Conservation (phyloP, 2,797 vertebrate species). For the Tokudaia tokunoshimensis region DNA sequence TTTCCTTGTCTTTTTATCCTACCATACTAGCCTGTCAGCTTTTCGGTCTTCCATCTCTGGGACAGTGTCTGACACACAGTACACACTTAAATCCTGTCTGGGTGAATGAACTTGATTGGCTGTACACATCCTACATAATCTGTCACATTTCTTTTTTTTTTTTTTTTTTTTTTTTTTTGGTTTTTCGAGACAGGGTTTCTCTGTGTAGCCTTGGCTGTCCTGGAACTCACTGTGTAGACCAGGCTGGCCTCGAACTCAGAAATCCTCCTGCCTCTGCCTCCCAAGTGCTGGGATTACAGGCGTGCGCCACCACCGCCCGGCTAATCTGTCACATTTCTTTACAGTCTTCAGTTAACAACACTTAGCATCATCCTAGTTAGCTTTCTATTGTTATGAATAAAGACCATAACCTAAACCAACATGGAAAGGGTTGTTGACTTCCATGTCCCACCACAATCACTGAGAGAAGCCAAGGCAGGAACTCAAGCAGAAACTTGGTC, state of each 20-base stretch:
- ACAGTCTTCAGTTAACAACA: background rate
- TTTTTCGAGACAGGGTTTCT: too few species aligned
- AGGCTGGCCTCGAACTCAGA: too few species aligned
- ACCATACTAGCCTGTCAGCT: background rate
- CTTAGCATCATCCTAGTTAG: background rate
- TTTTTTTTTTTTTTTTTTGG: too few species aligned
- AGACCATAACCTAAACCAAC: background rate
- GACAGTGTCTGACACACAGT: background rate
- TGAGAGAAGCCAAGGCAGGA: background rate
- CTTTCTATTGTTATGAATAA: background rate
- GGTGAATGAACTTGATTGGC: conserved; percentile 14
- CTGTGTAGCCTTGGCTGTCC: too few species aligned
- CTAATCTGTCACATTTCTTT: background rate
- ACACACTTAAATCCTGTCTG: background rate
- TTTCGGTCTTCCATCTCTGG: background rate
- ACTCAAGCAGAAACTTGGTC: too few species aligned
- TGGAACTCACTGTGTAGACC: too few species aligned
- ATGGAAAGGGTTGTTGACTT: background rate
- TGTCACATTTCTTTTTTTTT: background rate
- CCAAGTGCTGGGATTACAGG: too few species aligned
- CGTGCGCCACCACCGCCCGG: too few species aligned
- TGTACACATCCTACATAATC: background rate
- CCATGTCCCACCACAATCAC: background rate
- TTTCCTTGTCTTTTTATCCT: background rate
- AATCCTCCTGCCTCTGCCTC: too few species aligned